Evolutionary conservation across 2,797 vertebrate species (phyloP).

Genomic region (Pyrocephalus nanus): DNA sequence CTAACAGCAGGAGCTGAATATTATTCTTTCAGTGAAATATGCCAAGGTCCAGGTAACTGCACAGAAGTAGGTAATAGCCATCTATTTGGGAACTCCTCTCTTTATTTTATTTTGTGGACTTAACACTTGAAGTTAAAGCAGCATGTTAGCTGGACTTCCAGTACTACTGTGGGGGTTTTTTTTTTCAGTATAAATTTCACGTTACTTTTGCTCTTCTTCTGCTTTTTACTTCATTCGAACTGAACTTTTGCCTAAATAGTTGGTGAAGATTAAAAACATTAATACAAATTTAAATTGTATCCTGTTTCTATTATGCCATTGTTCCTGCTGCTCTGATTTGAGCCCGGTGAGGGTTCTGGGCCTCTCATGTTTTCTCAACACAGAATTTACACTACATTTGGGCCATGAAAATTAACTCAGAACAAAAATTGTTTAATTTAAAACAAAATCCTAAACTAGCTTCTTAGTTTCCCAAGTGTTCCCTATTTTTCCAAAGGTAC

Average conservation of each 20-base stretch:
- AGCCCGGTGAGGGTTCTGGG: not conserved
- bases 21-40: not conserved
- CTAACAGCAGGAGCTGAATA: not conserved
- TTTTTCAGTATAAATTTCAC: not conserved
- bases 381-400: not conserved
- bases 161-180: not conserved
- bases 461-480: not conserved
- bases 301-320: not conserved
- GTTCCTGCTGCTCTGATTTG: not conserved
- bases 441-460: not conserved
- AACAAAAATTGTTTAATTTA: not conserved
- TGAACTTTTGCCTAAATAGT: not conserved
- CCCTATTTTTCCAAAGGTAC: not conserved
- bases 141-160: not conserved
- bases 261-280: not conserved
- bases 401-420: not conserved
- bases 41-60: accelerated
- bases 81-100: not conserved
- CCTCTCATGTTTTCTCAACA: not conserved
- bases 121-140: not conserved
- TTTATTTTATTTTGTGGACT: not conserved
- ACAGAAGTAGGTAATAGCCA: not conserved
- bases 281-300: not conserved
- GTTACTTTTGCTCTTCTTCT: not conserved
- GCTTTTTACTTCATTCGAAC: not conserved